Conservation (phyloP, 2,888 invertebrate genomes). For the Drosophila melanosoma region DNA sequence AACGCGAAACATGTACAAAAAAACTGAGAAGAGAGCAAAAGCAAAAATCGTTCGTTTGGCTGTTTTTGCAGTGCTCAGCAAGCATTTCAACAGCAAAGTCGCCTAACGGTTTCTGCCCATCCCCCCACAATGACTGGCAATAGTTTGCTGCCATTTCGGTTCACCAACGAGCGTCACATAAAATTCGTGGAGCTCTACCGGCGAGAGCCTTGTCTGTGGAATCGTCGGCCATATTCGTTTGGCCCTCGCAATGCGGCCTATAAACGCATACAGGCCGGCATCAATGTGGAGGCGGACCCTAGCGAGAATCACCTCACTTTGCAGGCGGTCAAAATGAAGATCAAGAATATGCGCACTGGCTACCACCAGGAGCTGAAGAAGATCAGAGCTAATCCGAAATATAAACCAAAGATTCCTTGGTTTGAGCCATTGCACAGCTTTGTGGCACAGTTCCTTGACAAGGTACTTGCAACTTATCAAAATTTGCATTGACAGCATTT, state of each 20-base stretch:
- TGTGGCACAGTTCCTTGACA: conserved; percentile 46
- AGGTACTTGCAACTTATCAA: conserved; percentile 37
- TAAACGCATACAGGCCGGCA: conserved; percentile 61
- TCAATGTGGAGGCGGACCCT: conserved; percentile 37
- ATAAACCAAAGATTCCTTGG: conserved; percentile 60
- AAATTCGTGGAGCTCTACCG: conserved; percentile 67
- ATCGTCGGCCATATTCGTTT: conserved; percentile 39
- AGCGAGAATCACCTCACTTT: conserved; percentile 45
- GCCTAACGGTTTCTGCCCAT: conserved; percentile 30
- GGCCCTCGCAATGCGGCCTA: conserved; percentile 52
- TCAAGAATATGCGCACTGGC: conserved; percentile 58
- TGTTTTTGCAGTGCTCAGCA: conserved; percentile 34
- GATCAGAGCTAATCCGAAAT: conserved; percentile 46
- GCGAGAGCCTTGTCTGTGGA: conserved; percentile 68
- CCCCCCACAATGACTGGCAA: conserved; percentile 20
- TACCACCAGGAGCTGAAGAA: conserved; percentile 64
- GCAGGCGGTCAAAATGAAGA: conserved; percentile 61
- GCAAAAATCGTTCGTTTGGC: conserved; percentile 14
- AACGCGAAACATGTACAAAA: conserved; percentile 22
- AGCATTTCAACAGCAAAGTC: conserved; percentile 38
- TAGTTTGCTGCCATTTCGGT: conserved; percentile 54
- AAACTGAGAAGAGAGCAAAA: conserved; percentile 28
- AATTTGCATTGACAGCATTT: background rate
- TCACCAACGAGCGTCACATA: conserved; percentile 61
- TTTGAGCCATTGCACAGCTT: conserved; percentile 61